A percentile compares a stretch with the other conserved stretches of the same genome.
Evolutionary conservation across 2,797 vertebrate species (phyloP).

Genomic region (Argya squamiceps): DNA sequence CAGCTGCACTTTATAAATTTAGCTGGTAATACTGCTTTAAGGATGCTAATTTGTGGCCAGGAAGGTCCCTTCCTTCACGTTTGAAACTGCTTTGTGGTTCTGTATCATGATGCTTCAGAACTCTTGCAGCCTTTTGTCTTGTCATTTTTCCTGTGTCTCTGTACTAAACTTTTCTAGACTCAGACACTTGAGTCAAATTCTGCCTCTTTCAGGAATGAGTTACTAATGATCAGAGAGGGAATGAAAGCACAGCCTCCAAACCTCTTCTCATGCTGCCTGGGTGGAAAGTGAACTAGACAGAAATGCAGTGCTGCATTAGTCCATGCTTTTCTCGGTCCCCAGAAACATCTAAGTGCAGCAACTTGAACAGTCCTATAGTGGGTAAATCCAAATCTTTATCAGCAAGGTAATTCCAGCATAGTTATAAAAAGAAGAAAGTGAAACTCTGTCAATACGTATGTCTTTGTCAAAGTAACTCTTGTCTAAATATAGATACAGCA

Average conservation of each 20-base stretch:
- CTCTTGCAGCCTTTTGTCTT: neutral
- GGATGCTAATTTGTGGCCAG: neutral
- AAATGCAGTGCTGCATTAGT: neutral
- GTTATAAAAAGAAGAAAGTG: neutral
- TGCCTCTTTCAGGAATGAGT: neutral
- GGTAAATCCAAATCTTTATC: neutral
- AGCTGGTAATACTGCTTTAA: neutral
- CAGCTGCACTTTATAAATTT: fast-evolving
- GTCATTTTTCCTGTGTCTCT: neutral
- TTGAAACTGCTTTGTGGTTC: neutral
- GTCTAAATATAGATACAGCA: neutral
- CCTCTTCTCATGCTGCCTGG: neutral
- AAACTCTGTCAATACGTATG: neutral
- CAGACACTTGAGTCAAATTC: neutral
- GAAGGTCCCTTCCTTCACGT: neutral
- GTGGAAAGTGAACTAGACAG: neutral
- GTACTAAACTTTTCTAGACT: neutral
- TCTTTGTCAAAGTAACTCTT: neutral
- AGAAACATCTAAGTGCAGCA: neutral
- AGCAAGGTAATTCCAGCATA: neutral
- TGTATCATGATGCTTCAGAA: neutral
- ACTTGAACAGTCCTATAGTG: neutral
- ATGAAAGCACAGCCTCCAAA: neutral
- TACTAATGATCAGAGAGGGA: neutral
- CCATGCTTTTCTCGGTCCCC: neutral